A percentile compares a stretch with the other conserved stretches of the same genome.
These are phyloP conservation scores for Vespertilio murinus DNA, from an alignment of 2,797 vertebrate species.

Conservation along the genomic window DNA sequence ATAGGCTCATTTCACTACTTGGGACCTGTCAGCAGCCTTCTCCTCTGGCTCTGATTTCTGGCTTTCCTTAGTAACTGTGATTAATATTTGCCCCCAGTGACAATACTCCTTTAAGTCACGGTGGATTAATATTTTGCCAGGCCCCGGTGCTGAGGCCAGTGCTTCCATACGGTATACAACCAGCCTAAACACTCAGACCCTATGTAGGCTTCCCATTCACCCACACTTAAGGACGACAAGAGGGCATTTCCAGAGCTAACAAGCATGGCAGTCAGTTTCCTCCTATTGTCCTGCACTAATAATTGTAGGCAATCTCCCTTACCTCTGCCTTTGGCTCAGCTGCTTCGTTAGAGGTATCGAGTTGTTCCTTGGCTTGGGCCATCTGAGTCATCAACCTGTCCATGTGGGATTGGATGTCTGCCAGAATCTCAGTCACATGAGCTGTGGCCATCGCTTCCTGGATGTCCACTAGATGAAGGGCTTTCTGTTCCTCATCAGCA, in stretches of 20 bases:
- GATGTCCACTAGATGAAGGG: slow-evolving; percentile 89
- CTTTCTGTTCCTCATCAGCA: slow-evolving; percentile 87
- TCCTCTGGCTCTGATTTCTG: slow-evolving; percentile 23
- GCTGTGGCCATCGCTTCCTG: slow-evolving; percentile 89
- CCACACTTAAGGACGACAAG: not conserved
- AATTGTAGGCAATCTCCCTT: slow-evolving; percentile 40
- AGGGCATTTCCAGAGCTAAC: not conserved
- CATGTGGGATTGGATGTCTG: slow-evolving; percentile 87
- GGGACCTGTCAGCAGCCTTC: not conserved
- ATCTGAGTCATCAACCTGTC: slow-evolving; percentile 91
- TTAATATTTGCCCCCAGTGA: not conserved
- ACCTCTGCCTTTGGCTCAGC: slow-evolving; percentile 82
- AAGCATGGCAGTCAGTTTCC: not conserved
- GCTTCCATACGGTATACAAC: not conserved
- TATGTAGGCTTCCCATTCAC: not conserved
- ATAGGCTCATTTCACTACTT: not conserved
- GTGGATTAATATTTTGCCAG: not conserved
- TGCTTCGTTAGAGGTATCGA: slow-evolving; percentile 86
- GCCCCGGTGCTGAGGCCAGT: not conserved
- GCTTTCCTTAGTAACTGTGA: not conserved
- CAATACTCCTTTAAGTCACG: not conserved
- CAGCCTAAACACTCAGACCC: not conserved
- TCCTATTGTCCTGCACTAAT: not conserved
- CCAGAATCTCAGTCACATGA: slow-evolving; percentile 88
- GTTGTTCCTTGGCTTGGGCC: slow-evolving; percentile 89